These are phyloP conservation scores for Drosophila diplacantha DNA, from an alignment of 2,888 invertebrate genomes.

Conservation along the genomic window DNA sequence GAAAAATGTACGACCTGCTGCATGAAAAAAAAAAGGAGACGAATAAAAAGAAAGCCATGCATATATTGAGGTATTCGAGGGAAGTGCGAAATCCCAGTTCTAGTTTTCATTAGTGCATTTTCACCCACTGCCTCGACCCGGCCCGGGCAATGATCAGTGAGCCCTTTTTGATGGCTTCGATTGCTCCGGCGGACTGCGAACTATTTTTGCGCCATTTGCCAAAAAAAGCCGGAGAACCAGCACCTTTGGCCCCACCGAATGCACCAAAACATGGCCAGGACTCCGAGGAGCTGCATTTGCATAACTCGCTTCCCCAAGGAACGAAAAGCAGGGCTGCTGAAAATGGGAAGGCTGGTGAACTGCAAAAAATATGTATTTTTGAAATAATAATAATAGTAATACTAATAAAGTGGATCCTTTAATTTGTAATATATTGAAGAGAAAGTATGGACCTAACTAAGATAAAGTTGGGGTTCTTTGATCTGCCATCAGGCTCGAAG, in stretches of 20 bases:
- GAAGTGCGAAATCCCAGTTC: slow-evolving; percentile 32
- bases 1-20: slow-evolving; percentile 22
- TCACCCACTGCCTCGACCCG: neutral
- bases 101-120: slow-evolving; percentile 38
- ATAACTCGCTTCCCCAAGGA: slow-evolving; percentile 36
- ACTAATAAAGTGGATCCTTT: too few relatives aligned
- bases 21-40: slow-evolving; percentile 1
- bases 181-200: slow-evolving; percentile 46
- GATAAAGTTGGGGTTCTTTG: neutral
- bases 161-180: slow-evolving; percentile 44
- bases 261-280: slow-evolving; percentile 46
- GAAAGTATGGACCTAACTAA: neutral
- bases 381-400: neutral
- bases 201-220: slow-evolving; percentile 64
- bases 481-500: neutral
- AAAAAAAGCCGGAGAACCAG: slow-evolving; percentile 40
- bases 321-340: slow-evolving; percentile 15
- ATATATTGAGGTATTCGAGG: slow-evolving; percentile 24
- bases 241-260: slow-evolving; percentile 49
- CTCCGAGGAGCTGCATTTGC: slow-evolving; percentile 35
- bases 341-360: slow-evolving; percentile 5
- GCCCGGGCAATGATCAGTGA: slow-evolving; percentile 57
- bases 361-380: neutral
- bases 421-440: neutral
- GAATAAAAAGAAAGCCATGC: slow-evolving; percentile 5